These are phyloP conservation scores for Drosophila nasuta DNA, from an alignment of 1,140 invertebrate species.

Conservation along the genomic window DNA sequence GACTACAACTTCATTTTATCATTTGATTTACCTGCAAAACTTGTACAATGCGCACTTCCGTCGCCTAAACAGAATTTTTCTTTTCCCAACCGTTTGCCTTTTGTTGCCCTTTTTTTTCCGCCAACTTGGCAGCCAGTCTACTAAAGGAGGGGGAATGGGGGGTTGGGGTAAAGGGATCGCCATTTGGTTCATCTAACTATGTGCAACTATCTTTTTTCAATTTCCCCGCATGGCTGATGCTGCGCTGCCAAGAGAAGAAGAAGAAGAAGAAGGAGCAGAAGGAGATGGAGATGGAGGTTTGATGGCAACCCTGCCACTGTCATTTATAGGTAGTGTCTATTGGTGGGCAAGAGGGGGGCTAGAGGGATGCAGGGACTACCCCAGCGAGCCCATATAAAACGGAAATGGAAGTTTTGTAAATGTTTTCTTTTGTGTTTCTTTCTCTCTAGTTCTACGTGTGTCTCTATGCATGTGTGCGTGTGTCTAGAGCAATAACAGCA, in stretches of 20 bases:
- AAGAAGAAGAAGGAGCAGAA: background rate
- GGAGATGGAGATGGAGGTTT: too few relatives aligned
- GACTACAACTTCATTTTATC: conserved; percentile 73
- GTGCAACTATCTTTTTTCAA: conserved; percentile 80
- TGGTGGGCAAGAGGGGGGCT: background rate
- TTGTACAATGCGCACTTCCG: conserved; percentile 77
- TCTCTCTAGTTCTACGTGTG: conserved; percentile 45
- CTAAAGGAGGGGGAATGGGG: background rate
- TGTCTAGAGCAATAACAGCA: conserved; percentile 49
- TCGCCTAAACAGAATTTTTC: conserved; percentile 49
- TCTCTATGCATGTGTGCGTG: background rate
- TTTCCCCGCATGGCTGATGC: conserved; percentile 67
- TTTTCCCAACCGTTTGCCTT: conserved; percentile 30
- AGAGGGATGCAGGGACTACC: conserved; percentile 2
- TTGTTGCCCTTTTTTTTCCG: conserved; percentile 47
- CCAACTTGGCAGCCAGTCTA: background rate
- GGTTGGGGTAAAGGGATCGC: conserved; percentile 31
- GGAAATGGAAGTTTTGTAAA: conserved; percentile 83
- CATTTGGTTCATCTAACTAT: conserved; percentile 55
- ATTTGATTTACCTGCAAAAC: conserved; percentile 79
- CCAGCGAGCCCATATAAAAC: conserved; percentile 72
- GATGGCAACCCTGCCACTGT: conserved; percentile 32
- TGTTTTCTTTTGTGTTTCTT: conserved; percentile 80
- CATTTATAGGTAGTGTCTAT: conserved; percentile 4
- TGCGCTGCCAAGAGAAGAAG: background rate